Evolutionary conservation across 1,140 invertebrate genomes (phyloP).

Genomic region (Macrobrachium nipponense): DNA sequence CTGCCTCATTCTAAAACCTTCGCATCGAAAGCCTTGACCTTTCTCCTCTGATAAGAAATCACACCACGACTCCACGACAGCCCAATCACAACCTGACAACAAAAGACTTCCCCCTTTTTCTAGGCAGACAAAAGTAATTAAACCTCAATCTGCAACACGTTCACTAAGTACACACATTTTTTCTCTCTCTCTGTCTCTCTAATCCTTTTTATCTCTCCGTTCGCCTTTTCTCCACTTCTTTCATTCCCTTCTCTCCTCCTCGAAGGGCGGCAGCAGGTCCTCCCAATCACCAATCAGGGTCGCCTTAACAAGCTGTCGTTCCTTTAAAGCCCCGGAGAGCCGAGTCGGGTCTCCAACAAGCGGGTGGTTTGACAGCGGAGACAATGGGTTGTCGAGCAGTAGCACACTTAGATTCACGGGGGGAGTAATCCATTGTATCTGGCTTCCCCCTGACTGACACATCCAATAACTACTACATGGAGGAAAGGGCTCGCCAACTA

Average conservation of each 20-base stretch:
- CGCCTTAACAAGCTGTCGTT: not conserved
- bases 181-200: not conserved
- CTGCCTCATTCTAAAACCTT: too few species aligned
- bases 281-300: not conserved
- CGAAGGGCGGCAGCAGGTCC: not conserved
- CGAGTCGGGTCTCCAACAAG: not conserved
- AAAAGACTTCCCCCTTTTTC: not conserved
- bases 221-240: too few species aligned
- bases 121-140: slow-evolving; percentile 14
- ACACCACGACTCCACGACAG: not conserved
- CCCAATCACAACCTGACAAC: not conserved
- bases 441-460: slow-evolving; percentile 24
- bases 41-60: too few species aligned
- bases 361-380: slow-evolving; percentile 35
- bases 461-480: slow-evolving; percentile 29
- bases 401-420: slow-evolving; percentile 42
- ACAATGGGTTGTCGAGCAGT: slow-evolving; percentile 32
- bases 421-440: slow-evolving; percentile 37
- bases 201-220: not conserved
- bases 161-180: not conserved
- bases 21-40: too few species aligned
- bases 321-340: not conserved
- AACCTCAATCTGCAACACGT: not conserved
- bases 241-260: too few species aligned
- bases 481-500: not conserved